Evolutionary conservation across 2,113 vertebrate species (phyloP).

Genomic region (Micronisus gabar): DNA sequence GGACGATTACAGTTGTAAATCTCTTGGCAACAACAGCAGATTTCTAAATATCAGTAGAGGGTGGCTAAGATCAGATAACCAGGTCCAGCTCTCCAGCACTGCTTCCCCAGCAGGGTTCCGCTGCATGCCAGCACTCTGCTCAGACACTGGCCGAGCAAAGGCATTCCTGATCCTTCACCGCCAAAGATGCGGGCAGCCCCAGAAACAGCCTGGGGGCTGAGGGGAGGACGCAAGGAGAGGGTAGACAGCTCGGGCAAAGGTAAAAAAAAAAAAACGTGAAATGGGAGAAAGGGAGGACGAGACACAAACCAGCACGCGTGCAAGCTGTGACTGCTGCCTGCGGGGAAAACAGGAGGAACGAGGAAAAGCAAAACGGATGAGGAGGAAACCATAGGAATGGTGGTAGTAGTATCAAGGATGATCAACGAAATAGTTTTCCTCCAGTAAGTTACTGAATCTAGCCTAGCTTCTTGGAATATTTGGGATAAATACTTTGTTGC

Average conservation of each 20-base stretch:
- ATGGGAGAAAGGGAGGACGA: neutral
- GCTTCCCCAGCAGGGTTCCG: neutral
- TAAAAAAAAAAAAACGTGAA: neutral
- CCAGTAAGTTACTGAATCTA: neutral
- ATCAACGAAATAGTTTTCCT: neutral
- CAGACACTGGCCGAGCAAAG: neutral
- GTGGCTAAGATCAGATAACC: neutral
- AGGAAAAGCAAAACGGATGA: neutral
- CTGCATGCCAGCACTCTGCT: neutral
- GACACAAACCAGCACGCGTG: accelerated
- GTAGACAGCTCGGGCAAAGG: neutral
- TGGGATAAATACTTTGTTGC: neutral
- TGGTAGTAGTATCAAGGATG: neutral
- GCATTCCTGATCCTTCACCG: accelerated
- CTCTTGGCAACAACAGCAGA: constrained; percentile 1
- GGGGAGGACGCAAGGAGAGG: accelerated
- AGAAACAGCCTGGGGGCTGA: accelerated
- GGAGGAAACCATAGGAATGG: neutral
- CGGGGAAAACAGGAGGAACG: accelerated
- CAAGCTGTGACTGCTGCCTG: neutral
- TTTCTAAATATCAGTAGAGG: neutral
- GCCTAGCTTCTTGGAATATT: neutral
- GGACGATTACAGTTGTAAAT: neutral
- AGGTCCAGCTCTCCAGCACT: neutral
- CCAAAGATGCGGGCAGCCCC: accelerated